A percentile compares a stretch with the other conserved stretches of the same genome.
These are phyloP conservation scores for Hylaea fasciaria DNA, from an alignment of 2,888 invertebrate genomes.

Conservation along the genomic window DNA sequence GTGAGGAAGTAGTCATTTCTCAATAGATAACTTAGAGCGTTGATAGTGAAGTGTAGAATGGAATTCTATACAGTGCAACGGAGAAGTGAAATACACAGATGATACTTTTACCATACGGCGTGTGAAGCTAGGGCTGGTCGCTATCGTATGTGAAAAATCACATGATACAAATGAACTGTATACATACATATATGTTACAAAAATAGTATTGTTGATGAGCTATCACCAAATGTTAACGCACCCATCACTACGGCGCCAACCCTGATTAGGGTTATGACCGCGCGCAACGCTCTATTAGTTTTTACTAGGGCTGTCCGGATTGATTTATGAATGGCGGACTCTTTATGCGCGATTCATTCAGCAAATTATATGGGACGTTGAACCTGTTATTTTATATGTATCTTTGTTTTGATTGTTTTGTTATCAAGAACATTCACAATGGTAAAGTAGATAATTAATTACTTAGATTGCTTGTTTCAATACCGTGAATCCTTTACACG, in stretches of 20 bases:
- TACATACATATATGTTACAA: slow-evolving; percentile 1
- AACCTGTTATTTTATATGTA: slow-evolving; percentile 6
- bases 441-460: too few species aligned
- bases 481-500: too few species aligned
- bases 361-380: slow-evolving; percentile 26
- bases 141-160: not conserved
- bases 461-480: too few species aligned
- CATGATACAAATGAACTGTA: slow-evolving; percentile 17
- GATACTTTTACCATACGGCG: not conserved
- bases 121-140: not conserved
- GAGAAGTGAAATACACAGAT: too few species aligned
- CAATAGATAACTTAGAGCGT: slow-evolving; percentile 4
- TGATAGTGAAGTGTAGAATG: not conserved
- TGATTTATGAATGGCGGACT: slow-evolving; percentile 29
- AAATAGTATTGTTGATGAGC: slow-evolving; percentile 1
- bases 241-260: slow-evolving; percentile 52
- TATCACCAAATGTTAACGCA: slow-evolving; percentile 39
- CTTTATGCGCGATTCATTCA: slow-evolving; percentile 21
- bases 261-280: slow-evolving; percentile 66
- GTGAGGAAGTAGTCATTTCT: slow-evolving; percentile 19
- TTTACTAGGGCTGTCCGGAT: slow-evolving; percentile 54
- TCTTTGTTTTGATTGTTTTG: too few species aligned
- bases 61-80: not conserved
- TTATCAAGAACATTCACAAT: too few species aligned
- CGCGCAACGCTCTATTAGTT: slow-evolving; percentile 58